Evolutionary conservation across 2,888 invertebrate genomes (phyloP), one percentile per base, ranked within the genome.

Genomic region (Xestia ashworthii): DNA sequence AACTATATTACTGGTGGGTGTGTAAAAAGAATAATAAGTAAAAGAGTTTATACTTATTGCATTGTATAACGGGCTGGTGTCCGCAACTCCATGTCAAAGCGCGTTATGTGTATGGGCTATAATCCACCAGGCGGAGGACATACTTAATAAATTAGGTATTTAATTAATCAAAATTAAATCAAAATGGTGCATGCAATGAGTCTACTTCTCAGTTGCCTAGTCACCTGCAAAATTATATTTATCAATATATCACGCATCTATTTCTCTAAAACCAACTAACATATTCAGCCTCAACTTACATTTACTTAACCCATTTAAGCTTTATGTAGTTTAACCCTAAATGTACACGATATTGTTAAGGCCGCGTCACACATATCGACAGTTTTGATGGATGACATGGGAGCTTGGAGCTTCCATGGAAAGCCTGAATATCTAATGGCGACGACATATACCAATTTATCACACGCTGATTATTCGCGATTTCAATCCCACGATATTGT

Each of bases 321-420:
- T 32, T 32, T 25, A 25, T 68, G 64, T 68, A 76, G 62, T 73
- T 71, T 71, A 84, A 74, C 81, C 76, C 73, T 58, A 73, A 82
- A 79, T 64, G 71, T 76, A 84, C 77, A 81, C 76, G 74, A 85
- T 81, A 91, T 89, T 90, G 91, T 92, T 91, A 89, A 89, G 89
- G 89, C 83, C 55, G 73, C 85, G 88, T 90, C 91, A 88, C 85
- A 79, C 78, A 90, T 90, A 92, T 92, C 91, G 93, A 91, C 92
- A 90, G 89, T 79, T 86, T 86, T 95, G 95, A 95, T 95, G 89
- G 93, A 95, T 95, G 92, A 90, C 89, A 90, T 90, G 92, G 90
- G 91, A 89, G 84, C 87, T 85, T 58, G 90, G 91, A 89, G 84
- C 87, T 85, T 55, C 80, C 83, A 81, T 81, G 72, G 76, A 78